Conservation (phyloP, 2,113 vertebrate species). For the Halichoeres trimaculatus region DNA sequence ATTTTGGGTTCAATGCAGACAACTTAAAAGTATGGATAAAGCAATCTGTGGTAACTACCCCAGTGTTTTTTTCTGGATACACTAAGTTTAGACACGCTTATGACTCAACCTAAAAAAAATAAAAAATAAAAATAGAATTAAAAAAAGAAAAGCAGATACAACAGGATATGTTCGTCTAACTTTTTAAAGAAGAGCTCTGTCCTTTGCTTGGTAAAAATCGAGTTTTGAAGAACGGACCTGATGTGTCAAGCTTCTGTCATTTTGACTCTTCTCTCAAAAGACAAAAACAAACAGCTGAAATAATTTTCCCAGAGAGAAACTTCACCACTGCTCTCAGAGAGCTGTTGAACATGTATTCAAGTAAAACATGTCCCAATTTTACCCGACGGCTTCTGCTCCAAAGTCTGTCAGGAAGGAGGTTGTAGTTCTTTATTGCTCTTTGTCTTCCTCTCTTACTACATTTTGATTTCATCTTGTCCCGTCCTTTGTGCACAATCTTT, state of each 20-base stretch:
- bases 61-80: no score
- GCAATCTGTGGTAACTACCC: no score
- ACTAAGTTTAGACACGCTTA: no score
- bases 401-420: slow-evolving; percentile 45
- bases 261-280: slow-evolving; percentile 34
- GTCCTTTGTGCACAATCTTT: not conserved
- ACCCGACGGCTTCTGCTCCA: slow-evolving; percentile 46
- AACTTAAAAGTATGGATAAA: no score
- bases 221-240: not conserved
- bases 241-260: slow-evolving; percentile 47
- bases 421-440: slow-evolving; percentile 10
- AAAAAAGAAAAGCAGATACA: no score
- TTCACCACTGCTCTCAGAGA: slow-evolving; percentile 42
- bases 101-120: no score
- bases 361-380: slow-evolving; percentile 61
- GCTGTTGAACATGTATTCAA: slow-evolving; percentile 59
- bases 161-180: no score
- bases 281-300: slow-evolving; percentile 56
- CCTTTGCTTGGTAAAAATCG: no score
- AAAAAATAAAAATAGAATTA: no score
- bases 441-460: slow-evolving; percentile 1
- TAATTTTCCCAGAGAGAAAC: slow-evolving; percentile 55
- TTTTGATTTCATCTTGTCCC: slow-evolving; percentile 20
- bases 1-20: no score
- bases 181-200: no score